Percentiles rank a stretch among this genome's conserved stretches.
Evolutionary conservation across 2,888 invertebrate species (phyloP).

Genomic region (Drosophila quinaria): DNA sequence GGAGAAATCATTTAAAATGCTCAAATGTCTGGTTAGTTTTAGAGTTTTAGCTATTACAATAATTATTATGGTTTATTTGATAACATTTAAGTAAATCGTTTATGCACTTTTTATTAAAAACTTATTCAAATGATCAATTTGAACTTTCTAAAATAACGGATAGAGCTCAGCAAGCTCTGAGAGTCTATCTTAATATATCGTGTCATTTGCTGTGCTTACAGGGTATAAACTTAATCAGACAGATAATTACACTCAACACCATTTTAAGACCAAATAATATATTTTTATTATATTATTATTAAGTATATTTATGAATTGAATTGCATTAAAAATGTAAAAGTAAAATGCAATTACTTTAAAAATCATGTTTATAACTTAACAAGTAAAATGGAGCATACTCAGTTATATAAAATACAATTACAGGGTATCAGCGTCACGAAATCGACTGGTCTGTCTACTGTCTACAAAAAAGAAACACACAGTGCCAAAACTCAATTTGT

Average conservation of each 20-base stretch:
- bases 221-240: neutral
- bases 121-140: neutral
- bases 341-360: too few species aligned
- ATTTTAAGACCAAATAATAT: too few species aligned
- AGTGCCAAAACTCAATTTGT: conserved; percentile 8
- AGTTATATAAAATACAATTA: neutral
- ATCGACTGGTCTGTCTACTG: neutral
- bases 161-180: neutral
- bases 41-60: neutral
- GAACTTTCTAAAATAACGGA: neutral
- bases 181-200: neutral
- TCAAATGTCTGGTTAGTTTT: neutral
- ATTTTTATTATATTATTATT: too few species aligned
- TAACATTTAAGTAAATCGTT: neutral
- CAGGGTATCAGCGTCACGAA: conserved; percentile 3
- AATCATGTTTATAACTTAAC: neutral
- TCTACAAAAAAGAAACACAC: neutral
- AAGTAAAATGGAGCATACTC: neutral
- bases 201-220: neutral
- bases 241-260: too few species aligned
- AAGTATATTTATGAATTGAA: too few species aligned
- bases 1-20: neutral
- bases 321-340: too few species aligned
- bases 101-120: neutral
- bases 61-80: neutral